A percentile compares a stretch with the other conserved stretches of the same genome.
These are phyloP conservation scores for Trematomus bernacchii DNA, from an alignment of 2,797 vertebrate genomes.

Conservation along the genomic window DNA sequence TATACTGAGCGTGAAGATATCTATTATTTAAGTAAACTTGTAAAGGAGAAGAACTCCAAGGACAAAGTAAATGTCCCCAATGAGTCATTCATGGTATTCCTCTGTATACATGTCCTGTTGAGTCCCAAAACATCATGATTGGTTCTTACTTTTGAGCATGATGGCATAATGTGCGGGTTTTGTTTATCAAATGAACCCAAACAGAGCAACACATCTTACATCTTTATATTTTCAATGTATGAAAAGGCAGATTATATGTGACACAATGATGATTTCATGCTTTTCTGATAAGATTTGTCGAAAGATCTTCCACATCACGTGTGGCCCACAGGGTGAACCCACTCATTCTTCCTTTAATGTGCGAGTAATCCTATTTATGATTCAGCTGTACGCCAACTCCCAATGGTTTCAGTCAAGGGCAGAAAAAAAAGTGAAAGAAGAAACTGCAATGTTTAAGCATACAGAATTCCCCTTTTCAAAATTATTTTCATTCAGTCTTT, in stretches of 20 bases:
- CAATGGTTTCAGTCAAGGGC: constrained; percentile 1
- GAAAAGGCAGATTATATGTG: constrained; percentile 1
- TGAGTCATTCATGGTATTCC: not conserved
- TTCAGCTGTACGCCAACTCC: constrained; percentile 22
- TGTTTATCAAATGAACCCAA: not conserved
- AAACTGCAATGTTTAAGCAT: not conserved
- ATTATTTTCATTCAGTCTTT: not conserved
- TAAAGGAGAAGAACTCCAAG: not conserved
- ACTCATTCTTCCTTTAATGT: constrained; percentile 29
- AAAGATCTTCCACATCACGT: constrained; percentile 20
- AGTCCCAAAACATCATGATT: not conserved
- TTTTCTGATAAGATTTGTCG: constrained; percentile 12
- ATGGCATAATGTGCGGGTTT: not conserved
- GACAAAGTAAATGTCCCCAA: not conserved
- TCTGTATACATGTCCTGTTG: not conserved
- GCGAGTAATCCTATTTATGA: constrained; percentile 49
- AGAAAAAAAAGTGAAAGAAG: not conserved
- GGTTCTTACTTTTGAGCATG: not conserved
- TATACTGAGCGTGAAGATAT: not conserved
- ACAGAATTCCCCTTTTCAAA: not conserved
- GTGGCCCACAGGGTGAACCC: constrained; percentile 40
- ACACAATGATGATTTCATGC: constrained; percentile 33
- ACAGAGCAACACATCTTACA: not conserved
- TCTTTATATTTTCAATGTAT: not conserved
- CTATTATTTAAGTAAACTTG: not conserved